Percentiles rank a stretch among this genome's conserved stretches.
Conservation (phyloP, 2,113 vertebrate species). For the Trogon melanurus region DNA sequence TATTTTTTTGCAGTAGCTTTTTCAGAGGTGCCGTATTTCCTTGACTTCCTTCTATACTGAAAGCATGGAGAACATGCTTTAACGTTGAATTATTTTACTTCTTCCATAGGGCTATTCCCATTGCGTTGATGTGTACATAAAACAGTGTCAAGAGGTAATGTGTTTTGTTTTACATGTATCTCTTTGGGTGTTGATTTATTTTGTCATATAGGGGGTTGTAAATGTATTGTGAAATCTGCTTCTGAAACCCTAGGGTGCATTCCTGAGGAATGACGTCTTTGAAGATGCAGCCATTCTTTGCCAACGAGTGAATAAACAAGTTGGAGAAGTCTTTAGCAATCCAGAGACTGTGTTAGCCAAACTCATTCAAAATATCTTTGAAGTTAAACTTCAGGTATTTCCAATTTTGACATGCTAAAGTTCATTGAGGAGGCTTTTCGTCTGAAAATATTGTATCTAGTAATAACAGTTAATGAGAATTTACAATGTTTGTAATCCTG, state of each 20-base stretch:
- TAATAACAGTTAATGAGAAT: not conserved
- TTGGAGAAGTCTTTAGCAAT: slow-evolving; percentile 96
- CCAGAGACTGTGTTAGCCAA: slow-evolving; percentile 97
- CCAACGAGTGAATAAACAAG: slow-evolving; percentile 95
- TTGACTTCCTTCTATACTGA: not conserved
- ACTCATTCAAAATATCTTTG: slow-evolving; percentile 98
- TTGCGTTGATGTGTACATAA: slow-evolving; percentile 99
- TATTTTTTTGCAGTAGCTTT: not conserved
- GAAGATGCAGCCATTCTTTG: slow-evolving; percentile 94
- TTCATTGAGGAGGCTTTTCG: not conserved
- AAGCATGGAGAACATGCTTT: not conserved
- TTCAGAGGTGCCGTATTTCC: not conserved
- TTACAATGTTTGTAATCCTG: not conserved
- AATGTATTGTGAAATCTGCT: slow-evolving; percentile 22
- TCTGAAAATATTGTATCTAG: not conserved
- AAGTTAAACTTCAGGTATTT: slow-evolving; percentile 95
- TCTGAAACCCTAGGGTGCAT: slow-evolving; percentile 84
- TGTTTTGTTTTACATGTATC: not conserved
- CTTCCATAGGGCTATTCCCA: slow-evolving; percentile 93
- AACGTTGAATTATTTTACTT: not conserved
- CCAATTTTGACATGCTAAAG: not conserved
- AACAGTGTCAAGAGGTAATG: slow-evolving; percentile 97
- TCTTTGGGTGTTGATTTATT: not conserved
- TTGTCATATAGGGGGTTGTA: not conserved
- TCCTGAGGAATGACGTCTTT: slow-evolving; percentile 90